phyloP scores from a whole-genome alignment of 1,140 invertebrate genomes.

The Drosophila leontia region DNA sequence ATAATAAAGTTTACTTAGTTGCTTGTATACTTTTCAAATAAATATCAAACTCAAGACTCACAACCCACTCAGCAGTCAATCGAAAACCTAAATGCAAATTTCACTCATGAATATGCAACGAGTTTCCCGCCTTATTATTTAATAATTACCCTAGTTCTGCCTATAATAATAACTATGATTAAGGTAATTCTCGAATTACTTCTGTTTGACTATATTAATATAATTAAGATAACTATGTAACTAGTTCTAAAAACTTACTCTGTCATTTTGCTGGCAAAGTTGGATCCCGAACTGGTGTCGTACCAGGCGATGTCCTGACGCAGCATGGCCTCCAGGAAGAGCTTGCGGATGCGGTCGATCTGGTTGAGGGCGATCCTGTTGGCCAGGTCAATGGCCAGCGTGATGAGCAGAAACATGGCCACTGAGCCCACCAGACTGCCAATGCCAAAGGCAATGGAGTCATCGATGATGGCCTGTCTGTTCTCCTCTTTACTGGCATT shows the following conservation, averaged over 20 bases:
- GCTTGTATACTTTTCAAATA: neutral
- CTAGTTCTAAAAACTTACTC: conserved; percentile 89
- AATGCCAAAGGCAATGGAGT: conserved; percentile 88
- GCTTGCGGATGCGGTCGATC: conserved; percentile 89
- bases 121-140: neutral
- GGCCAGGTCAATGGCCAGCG: conserved; percentile 88
- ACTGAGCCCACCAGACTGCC: conserved; percentile 87
- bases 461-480: conserved; percentile 87
- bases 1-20: neutral
- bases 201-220: conserved; percentile 18
- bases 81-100: conserved; percentile 4
- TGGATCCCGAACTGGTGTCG: conserved; percentile 93
- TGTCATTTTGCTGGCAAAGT: conserved; percentile 94
- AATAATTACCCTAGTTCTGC: neutral
- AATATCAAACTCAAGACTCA: too few relatives aligned
- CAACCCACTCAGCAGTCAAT: neutral
- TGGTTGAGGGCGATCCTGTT: conserved; percentile 87
- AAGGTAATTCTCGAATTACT: conserved; percentile 6
- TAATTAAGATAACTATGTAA: conserved; percentile 1
- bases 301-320: conserved; percentile 97
- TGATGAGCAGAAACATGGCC: conserved; percentile 87
- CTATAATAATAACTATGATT: conserved; percentile 9
- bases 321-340: conserved; percentile 91
- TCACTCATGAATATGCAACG: conserved; percentile 12
- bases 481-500: conserved; percentile 87